Evolutionary conservation across 2,113 vertebrate species (phyloP).

Genomic region (Electrona antarctica): DNA sequence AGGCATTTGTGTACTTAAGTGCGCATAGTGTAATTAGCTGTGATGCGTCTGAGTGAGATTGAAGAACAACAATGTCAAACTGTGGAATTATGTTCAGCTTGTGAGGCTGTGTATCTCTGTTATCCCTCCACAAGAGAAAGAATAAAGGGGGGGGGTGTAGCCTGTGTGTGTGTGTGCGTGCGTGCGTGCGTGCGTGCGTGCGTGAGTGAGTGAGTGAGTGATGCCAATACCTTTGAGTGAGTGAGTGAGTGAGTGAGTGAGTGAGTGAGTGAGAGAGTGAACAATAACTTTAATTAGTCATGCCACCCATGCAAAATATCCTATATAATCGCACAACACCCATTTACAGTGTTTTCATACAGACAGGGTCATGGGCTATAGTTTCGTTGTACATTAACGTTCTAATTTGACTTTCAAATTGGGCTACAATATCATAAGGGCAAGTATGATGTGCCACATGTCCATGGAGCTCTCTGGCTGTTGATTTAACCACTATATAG

Average conservation of each 20-base stretch:
- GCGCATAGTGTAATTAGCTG: constrained; percentile 76
- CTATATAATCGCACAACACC: not conserved
- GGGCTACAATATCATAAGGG: no score
- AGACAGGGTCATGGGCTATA: not conserved
- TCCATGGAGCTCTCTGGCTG: no score
- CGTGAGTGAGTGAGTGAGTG: no score
- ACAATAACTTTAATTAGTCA: no score
- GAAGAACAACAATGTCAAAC: constrained; percentile 77
- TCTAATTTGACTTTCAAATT: constrained; percentile 6
- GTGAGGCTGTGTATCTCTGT: constrained; percentile 55
- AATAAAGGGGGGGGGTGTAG: not conserved
- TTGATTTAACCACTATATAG: no score
- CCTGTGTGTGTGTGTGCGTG: not conserved
- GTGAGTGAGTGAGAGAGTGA: no score
- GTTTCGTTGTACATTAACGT: not conserved
- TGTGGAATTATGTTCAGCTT: constrained; percentile 60
- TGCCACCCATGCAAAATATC: not conserved
- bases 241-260: no score
- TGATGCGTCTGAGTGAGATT: constrained; percentile 71
- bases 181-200: no score
- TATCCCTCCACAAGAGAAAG: constrained; percentile 33
- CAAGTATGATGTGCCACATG: no score
- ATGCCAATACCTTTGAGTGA: no score
- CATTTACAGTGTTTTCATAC: not conserved
- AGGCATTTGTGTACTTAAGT: constrained; percentile 76